These are phyloP conservation scores for Peromyscus nudipes DNA, from an alignment of 2,797 vertebrate species.

Conservation along the genomic window DNA sequence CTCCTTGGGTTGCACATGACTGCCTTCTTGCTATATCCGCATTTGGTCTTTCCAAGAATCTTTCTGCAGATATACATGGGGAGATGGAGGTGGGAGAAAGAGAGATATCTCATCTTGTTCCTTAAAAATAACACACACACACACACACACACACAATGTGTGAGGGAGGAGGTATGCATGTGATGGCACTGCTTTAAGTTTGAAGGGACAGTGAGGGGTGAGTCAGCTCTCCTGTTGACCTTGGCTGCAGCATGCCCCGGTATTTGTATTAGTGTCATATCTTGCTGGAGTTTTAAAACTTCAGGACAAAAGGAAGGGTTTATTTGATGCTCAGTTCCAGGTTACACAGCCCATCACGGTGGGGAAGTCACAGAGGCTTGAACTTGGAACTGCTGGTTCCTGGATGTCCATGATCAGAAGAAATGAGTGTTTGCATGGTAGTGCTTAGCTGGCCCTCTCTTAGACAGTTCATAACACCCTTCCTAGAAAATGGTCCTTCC, in stretches of 20 bases:
- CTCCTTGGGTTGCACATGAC: background rate
- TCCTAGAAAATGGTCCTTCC: background rate
- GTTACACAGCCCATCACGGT: background rate
- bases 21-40: background rate
- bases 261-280: background rate
- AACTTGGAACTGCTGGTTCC: background rate
- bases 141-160: no score
- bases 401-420: background rate
- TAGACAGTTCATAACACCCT: background rate
- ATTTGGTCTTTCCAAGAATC: background rate
- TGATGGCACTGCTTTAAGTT: background rate
- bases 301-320: background rate
- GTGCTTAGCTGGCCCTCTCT: background rate
- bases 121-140: background rate
- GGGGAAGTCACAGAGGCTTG: background rate
- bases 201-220: background rate
- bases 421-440: background rate
- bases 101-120: background rate
- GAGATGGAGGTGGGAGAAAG: background rate
- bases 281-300: background rate
- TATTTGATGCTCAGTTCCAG: background rate
- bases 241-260: background rate
- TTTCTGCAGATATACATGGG: fast-evolving
- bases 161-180: background rate
- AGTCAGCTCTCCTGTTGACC: background rate